phyloP scores from a whole-genome alignment of 2,888 invertebrate species.

The Dinocampus coccinellae region DNA sequence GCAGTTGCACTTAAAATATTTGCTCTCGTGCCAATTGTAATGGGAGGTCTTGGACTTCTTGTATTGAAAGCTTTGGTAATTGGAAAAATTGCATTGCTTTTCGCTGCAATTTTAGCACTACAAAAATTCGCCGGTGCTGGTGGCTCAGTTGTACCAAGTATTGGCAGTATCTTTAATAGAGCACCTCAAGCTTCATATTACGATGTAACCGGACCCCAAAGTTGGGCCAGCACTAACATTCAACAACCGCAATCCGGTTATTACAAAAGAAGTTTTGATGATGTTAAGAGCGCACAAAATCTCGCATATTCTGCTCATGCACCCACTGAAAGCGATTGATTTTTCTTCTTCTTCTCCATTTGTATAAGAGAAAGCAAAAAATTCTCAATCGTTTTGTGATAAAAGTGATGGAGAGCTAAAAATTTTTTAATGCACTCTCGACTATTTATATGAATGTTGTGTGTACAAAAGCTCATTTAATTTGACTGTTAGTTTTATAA shows the following conservation, averaged over 20 bases:
- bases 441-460: background rate
- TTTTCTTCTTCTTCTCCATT: constrained; percentile 9
- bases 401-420: constrained; percentile 19
- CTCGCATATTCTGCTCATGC: constrained; percentile 80
- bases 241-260: constrained; percentile 59
- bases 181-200: constrained; percentile 46
- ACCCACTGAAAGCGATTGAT: constrained; percentile 54
- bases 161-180: constrained; percentile 57
- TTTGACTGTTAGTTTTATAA: constrained; percentile 58
- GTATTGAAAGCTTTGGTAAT: constrained; percentile 83
- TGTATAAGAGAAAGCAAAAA: no score
- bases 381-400: constrained; percentile 1
- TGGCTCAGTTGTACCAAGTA: constrained; percentile 51
- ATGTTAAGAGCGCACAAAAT: constrained; percentile 75
- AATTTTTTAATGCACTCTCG: background rate
- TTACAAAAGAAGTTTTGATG: constrained; percentile 69
- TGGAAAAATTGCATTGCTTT: constrained; percentile 82
- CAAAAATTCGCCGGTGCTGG: constrained; percentile 77
- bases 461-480: background rate
- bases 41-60: constrained; percentile 80
- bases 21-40: constrained; percentile 78
- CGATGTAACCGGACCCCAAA: constrained; percentile 53
- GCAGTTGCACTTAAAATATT: constrained; percentile 81
- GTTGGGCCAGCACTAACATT: constrained; percentile 64
- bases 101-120: constrained; percentile 79